Evolutionary conservation across 2,113 vertebrate species (phyloP), one percentile per base, ranked within the genome.

Genomic region (Halcyon malimbica): DNA sequence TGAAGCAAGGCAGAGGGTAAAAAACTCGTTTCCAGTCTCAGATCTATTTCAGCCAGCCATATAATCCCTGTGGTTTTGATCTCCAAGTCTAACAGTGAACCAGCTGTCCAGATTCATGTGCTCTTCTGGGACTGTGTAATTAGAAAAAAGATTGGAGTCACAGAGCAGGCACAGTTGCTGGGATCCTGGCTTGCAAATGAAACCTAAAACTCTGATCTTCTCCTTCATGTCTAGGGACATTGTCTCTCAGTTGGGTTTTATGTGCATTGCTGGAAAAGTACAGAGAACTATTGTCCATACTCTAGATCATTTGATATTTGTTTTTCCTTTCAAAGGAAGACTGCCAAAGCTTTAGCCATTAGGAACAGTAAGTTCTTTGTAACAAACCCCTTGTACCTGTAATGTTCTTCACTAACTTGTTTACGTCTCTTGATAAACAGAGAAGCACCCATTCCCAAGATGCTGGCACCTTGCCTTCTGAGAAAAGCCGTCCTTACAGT

Each of bases 391-490:
- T 73, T 48, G 24, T 78, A 21, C 31, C 44, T 74, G 16, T 63
- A 24, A 18, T 42, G 28, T 41, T 84, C 24, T 37, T 95, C 78
- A 54, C 44, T 95, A 35, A 83, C 46, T 69, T 83, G 26, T 89
- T 94, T 73, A 1, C 94, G 21, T 85, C 39, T 83, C 46, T 41
- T 79, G 31, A 53, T 73, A 44, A 82, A 86, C 86, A 95, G 94
- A 80, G 90, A 81, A 93, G 70, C 37, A 31, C 46, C 73, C 5
- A 6, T 77, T 89, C 89, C 82, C 92, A 92, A 87, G 89, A 98
- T 98, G 97, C 63, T 95, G 94, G 60, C 63, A n/a, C 25, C 77
- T 62, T 94, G 77, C 60, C 64, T 95, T 46, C 85, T 95, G 57
- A 95, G 90, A 92, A 95, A 80, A 93, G 83, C 86, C 8, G 1